Percentiles rank a stretch among this genome's conserved stretches.
Evolutionary conservation across 92 coral and sea anemone species (phyloP).

Genomic region (Isaurus tuberculatus): DNA sequence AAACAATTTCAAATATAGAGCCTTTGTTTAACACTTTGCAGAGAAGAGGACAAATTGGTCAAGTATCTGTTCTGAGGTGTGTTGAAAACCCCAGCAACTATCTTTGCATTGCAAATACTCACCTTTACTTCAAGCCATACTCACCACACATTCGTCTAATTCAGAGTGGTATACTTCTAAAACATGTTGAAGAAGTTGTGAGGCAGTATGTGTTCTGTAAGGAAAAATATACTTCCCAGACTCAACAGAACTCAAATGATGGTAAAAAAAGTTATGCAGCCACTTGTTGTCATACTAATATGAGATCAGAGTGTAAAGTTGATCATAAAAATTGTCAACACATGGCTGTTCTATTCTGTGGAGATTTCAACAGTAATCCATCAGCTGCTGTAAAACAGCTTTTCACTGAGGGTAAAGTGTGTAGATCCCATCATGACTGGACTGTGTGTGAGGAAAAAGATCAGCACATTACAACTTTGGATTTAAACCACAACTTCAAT

Average conservation of each 20-base stretch:
- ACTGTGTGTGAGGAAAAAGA: constrained; percentile 74
- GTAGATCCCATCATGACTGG: constrained; percentile 82
- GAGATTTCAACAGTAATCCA: constrained; percentile 93
- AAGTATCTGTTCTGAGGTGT: constrained; percentile 68
- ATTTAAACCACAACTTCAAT: constrained; percentile 65
- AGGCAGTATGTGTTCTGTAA: constrained; percentile 31
- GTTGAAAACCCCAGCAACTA: constrained; percentile 45
- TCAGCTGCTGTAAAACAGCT: constrained; percentile 74
- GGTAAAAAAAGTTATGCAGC: not conserved
- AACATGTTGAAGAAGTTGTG: constrained; percentile 67
- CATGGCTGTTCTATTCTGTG: constrained; percentile 87
- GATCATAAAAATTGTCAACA: not conserved
- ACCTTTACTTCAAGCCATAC: constrained; percentile 83
- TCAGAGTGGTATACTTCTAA: constrained; percentile 78
- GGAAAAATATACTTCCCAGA: not conserved
- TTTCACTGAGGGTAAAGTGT: constrained; percentile 66
- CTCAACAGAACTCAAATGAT: not conserved
- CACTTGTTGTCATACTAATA: not conserved
- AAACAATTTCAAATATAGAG: constrained; percentile 71
- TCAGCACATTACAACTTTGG: constrained; percentile 69
- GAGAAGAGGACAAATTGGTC: constrained; percentile 81
- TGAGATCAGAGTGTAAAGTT: not conserved
- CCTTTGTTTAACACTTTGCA: constrained; percentile 66
- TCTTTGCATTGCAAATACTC: constrained; percentile 88
- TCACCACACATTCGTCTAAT: constrained; percentile 88